Percentiles rank a stretch among this genome's conserved stretches.
These are phyloP conservation scores for Fragum sueziense DNA, from an alignment of 2,888 invertebrate species.

Conservation along the genomic window DNA sequence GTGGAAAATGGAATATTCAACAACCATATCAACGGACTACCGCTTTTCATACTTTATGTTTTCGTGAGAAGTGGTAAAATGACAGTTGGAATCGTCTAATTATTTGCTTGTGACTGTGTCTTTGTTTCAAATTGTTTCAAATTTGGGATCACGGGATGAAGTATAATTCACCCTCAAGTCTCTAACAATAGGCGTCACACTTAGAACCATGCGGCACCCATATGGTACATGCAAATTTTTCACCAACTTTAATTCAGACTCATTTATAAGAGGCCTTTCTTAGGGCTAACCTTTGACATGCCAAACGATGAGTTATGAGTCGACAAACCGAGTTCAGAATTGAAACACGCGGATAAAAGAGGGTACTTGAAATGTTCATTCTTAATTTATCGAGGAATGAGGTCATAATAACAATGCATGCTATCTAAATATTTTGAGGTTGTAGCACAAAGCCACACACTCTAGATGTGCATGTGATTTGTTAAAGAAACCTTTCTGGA, in stretches of 20 bases:
- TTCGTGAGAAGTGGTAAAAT: too few relatives aligned
- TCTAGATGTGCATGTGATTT: too few relatives aligned
- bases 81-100: not conserved
- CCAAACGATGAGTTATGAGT: slow-evolving; percentile 9
- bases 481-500: too few relatives aligned
- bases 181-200: slow-evolving; percentile 14
- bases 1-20: too few relatives aligned
- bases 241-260: slow-evolving; percentile 33
- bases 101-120: not conserved
- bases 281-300: slow-evolving; percentile 13
- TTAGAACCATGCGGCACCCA: slow-evolving; percentile 43
- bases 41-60: too few relatives aligned
- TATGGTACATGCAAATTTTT: slow-evolving; percentile 62
- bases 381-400: not conserved
- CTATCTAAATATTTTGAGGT: not conserved
- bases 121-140: not conserved
- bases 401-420: not conserved
- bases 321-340: not conserved
- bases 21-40: too few relatives aligned
- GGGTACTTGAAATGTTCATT: slow-evolving; percentile 11
- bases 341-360: slow-evolving; percentile 2
- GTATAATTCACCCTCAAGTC: slow-evolving; percentile 11
- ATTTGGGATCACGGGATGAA: slow-evolving; percentile 5
- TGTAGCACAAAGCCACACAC: too few relatives aligned
- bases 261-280: slow-evolving; percentile 29